Conservation (phyloP, 2,797 vertebrate genomes). For the Benthosema pterotum region DNA sequence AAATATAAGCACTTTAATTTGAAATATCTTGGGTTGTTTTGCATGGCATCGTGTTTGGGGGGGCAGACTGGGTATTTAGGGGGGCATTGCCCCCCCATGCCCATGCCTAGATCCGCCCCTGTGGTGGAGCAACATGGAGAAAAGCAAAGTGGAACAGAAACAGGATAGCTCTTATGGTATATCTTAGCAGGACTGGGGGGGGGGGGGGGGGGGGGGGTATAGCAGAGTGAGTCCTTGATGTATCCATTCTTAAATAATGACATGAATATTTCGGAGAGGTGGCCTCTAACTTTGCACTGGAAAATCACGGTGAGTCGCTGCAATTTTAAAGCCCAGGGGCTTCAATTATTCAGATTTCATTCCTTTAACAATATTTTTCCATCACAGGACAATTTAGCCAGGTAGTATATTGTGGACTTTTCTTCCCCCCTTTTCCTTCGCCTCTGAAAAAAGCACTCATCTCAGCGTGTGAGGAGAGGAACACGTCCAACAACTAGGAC, state of each 20-base stretch:
- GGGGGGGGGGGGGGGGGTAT: slow-evolving; percentile 18
- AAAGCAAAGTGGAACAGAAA: not conserved
- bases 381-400: slow-evolving; percentile 78
- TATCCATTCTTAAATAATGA: slow-evolving; percentile 73
- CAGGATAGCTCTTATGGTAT: not conserved
- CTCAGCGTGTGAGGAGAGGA: slow-evolving; percentile 66
- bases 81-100: too few species aligned
- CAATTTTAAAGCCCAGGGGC: slow-evolving; percentile 75
- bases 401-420: slow-evolving; percentile 63
- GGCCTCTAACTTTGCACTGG: slow-evolving; percentile 62
- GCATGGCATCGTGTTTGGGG: too few species aligned
- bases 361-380: slow-evolving; percentile 85
- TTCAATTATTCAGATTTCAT: slow-evolving; percentile 83
- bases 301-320: slow-evolving; percentile 73
- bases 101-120: too few species aligned
- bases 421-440: slow-evolving; percentile 43
- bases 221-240: slow-evolving; percentile 44
- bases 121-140: not conserved
- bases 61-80: too few species aligned
- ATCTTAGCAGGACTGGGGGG: slow-evolving; percentile 9
- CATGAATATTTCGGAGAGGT: slow-evolving; percentile 75
- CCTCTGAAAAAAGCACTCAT: slow-evolving; percentile 75
- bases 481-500: slow-evolving; percentile 66
- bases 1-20: too few species aligned
- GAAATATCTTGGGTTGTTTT: too few species aligned